phyloP scores from a whole-genome alignment of 2,113 vertebrate species.

The Thunnus thynnus region DNA sequence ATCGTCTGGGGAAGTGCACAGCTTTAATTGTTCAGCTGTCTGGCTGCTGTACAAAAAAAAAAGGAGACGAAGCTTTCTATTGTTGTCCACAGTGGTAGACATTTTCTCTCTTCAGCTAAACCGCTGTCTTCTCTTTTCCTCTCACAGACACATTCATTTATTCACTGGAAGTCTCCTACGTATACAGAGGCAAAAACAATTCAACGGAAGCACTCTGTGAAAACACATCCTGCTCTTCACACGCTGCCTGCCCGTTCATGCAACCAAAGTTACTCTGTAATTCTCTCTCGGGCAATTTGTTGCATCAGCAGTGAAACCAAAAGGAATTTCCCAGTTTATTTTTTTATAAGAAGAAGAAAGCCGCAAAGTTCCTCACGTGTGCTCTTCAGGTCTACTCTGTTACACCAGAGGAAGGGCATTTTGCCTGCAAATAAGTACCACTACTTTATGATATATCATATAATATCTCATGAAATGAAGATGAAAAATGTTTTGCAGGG shows the following conservation, averaged over 20 bases:
- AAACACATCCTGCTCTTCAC: conserved; percentile 62
- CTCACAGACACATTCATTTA: conserved; percentile 6
- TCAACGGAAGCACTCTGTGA: conserved; percentile 53
- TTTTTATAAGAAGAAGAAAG: conserved; percentile 59
- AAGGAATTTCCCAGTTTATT: conserved; percentile 73
- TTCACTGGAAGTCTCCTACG: conserved; percentile 64
- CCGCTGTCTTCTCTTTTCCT: conserved; percentile 6
- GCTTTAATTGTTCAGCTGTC: conserved; percentile 49
- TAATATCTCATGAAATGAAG: neutral
- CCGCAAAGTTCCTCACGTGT: conserved; percentile 33
- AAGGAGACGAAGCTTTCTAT: conserved; percentile 40
- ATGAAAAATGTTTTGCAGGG: neutral
- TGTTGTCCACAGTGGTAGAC: conserved; percentile 35
- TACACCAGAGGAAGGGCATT: neutral
- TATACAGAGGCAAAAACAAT: conserved; percentile 44
- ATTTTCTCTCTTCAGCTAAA: conserved; percentile 12
- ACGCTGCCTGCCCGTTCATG: conserved; percentile 1
- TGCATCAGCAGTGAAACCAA: conserved; percentile 47
- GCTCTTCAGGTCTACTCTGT: conserved; percentile 10
- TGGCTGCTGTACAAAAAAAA: conserved; percentile 22
- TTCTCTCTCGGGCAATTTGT: conserved; percentile 30
- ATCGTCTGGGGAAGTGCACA: conserved; percentile 35
- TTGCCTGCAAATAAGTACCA: neutral
- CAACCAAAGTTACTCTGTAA: conserved; percentile 23
- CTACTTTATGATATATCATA: neutral